Evolutionary conservation across 2,797 vertebrate species (phyloP), one percentile per base, ranked within the genome.

Genomic region (Tiaroga cobitis): DNA sequence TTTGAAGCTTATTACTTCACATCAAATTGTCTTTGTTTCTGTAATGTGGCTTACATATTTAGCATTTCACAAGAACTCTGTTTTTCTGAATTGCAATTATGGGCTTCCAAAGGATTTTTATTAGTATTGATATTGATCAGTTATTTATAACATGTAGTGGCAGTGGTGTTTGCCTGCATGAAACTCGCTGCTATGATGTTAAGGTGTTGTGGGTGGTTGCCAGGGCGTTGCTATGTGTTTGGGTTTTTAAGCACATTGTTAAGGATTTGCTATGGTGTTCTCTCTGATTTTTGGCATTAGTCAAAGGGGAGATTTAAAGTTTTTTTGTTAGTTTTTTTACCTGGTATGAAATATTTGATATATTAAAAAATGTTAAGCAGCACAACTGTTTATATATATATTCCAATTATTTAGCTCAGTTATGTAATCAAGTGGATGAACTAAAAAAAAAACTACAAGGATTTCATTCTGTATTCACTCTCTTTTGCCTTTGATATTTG

Each of bases 31-130:
- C 59, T 37, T 16, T 29, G 75, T 76, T 85, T 73, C 13, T 80
- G 85, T 79, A 87, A 83, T 73, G 24, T 68, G 70, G 11, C 65
- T 84, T 77, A 54, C 7, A 76, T 61, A 74, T 84, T 63, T 73
- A 83, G 43, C 8, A 61, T 37, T 89, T 74, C 51, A 41, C 26
- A 63, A 56, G 18, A 41, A 21, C 29, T 13, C 3, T 8, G 69
- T 26, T 65, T 65, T 78, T 19, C 9, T 59, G 34, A 11, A 19
- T 29, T 81, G 67, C 5, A 54, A 19, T 81, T 69, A 32, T 26
- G 1, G 46, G 8, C 46, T 81, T 46, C 46, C 65, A 37, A 69
- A 39, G 2, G 9, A 51, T 51, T 51, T 49, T 49, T 46, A 46
- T 46, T 46, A 46, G 16, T 21, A 74, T 32, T 51, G 18, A 32